Conservation (phyloP, 1,140 invertebrate species). For the Eciton burchellii region DNA sequence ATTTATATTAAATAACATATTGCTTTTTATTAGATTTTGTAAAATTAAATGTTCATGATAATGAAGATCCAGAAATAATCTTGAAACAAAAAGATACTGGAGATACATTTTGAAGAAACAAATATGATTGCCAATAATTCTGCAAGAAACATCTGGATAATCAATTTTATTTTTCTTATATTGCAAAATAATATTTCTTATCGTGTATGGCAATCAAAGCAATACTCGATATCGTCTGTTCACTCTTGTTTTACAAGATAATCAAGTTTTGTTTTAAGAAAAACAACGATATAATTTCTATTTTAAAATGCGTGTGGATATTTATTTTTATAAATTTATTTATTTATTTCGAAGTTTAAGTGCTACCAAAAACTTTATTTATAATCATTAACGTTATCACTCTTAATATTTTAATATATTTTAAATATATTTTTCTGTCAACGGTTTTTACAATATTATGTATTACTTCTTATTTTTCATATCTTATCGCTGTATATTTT, state of each 20-base stretch:
- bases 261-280: neutral
- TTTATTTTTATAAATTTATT: neutral
- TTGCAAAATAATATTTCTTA: constrained; percentile 11
- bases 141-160: neutral
- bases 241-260: neutral
- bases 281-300: constrained; percentile 3
- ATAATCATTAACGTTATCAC: too few species aligned
- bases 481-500: too few species aligned
- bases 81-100: neutral
- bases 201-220: neutral
- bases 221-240: constrained; percentile 20
- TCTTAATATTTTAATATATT: too few species aligned
- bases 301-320: neutral
- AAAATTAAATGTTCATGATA: too few species aligned
- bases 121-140: neutral
- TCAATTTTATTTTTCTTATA: constrained; percentile 1
- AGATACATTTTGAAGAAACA: neutral
- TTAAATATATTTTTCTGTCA: too few species aligned
- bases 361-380: too few species aligned
- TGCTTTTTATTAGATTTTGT: neutral
- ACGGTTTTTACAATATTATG: neutral
- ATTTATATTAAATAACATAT: too few species aligned
- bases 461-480: constrained; percentile 11
- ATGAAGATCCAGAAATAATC: neutral
- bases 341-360: constrained; percentile 17